Conservation (phyloP, 2,113 vertebrate species). For the Anhinga rufa region DNA sequence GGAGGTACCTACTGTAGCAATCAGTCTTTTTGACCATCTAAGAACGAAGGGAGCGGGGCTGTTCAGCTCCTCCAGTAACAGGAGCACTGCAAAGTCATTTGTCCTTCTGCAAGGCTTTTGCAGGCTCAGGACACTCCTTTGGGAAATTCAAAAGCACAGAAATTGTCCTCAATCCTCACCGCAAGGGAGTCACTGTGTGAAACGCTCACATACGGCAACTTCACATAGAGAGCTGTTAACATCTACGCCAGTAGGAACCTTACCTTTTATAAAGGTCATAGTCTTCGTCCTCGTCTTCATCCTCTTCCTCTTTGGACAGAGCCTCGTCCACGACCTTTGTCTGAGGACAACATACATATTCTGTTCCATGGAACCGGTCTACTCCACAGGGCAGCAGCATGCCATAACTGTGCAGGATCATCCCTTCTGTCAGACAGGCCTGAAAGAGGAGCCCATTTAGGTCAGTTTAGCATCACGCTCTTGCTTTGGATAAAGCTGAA, state of each 20-base stretch:
- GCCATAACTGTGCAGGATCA: slow-evolving; percentile 89
- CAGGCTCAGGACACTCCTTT: not conserved
- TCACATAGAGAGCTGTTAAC: not conserved
- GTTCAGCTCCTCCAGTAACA: not conserved
- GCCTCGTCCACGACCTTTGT: slow-evolving; percentile 72
- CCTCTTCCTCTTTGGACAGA: slow-evolving; percentile 77
- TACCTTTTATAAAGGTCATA: slow-evolving; percentile 78
- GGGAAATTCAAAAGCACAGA: not conserved
- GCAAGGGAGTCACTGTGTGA: not conserved
- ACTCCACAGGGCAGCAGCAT: slow-evolving; percentile 94
- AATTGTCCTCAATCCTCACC: not conserved
- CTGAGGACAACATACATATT: slow-evolving; percentile 93
- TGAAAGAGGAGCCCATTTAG: slow-evolving; percentile 17
- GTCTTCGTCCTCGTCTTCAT: slow-evolving; percentile 73
- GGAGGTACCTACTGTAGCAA: not conserved
- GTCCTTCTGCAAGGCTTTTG: not conserved
- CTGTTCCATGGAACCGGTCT: slow-evolving; percentile 90
- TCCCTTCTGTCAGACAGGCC: slow-evolving; percentile 86
- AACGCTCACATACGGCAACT: not conserved
- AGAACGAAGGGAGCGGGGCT: not conserved
- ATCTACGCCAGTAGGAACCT: not conserved
- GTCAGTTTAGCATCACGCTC: not conserved
- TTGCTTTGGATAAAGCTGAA: not conserved
- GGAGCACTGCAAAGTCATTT: not conserved
- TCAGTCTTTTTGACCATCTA: not conserved